Base-by-base conservation (phyloP, 1,140 invertebrate species). In the Nomia melanderi region DNA sequence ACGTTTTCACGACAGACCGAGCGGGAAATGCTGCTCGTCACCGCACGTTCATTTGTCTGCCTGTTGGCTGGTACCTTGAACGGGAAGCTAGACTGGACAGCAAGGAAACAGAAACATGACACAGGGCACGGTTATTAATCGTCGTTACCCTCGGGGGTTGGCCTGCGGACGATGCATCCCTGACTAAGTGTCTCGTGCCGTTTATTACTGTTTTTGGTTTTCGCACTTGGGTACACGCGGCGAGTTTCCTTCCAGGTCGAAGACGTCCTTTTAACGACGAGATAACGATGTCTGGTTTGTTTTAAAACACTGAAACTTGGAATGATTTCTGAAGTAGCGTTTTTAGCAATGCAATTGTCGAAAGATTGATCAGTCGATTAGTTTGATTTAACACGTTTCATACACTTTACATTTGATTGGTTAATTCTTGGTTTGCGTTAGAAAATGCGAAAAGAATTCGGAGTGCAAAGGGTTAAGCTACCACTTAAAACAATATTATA, bases 11-110 rank as follows among this genome's bases (percentile, higher is more conserved):
- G 90, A 86, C 88, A 89, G 81, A 81, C 85, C 79, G 77, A 89
- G 88, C 90, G 88, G 88, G 85, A 91, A 92, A 92, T 92, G 84
- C 88, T 89, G 79, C 90, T 87, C 88, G 91, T 92, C 91, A 92
- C 87, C 87, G 89, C 72, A 82, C 88, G 87, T 90, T 91, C 91
- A 92, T 92, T 92, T 91, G 86, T 92, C 87, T 88, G 64, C 66
- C 36, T 0, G 65, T 64, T 75, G 36, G 70, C 63, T 66, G 75
- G 72, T 81, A 76, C 63, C 64, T 69, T 29, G 60, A 65, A 77
- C 80, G 74, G 65, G 36, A 47, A 59, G 41, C 23, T 9, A 44
- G 65, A 44, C 56, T 47, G 69, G 75, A 82, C 50, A 54, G 39
- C 59, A 17, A 56, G 60, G 72, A 72, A 75, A 77, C 74, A 65